These are phyloP conservation scores for Perca flavescens DNA, from an alignment of 2,113 vertebrate genomes.

Conservation along the genomic window DNA sequence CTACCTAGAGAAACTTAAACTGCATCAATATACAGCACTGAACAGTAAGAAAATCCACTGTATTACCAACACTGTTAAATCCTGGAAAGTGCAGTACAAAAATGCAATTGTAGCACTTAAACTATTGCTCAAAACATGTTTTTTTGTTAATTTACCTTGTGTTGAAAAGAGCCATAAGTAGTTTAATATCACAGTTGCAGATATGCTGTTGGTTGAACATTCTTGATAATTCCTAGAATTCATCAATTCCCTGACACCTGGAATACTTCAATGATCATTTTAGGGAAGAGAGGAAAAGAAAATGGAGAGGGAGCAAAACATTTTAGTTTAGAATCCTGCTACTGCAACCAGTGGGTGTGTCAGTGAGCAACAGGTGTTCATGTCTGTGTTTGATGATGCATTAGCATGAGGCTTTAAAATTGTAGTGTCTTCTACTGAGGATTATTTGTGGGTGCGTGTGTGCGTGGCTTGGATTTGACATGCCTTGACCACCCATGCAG, in stretches of 20 bases:
- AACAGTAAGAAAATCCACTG: neutral
- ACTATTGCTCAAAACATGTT: neutral
- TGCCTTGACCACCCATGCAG: no score
- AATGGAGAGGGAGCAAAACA: neutral
- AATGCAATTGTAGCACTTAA: neutral
- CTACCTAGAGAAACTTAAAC: neutral
- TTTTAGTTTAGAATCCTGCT: no score
- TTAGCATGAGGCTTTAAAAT: neutral
- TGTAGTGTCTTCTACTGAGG: slow-evolving; percentile 8
- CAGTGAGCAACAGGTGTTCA: slow-evolving; percentile 3
- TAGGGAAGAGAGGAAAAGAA: neutral
- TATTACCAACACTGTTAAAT: neutral
- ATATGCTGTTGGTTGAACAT: neutral
- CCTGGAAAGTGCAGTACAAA: neutral
- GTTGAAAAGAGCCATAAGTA: neutral
- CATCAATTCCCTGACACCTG: neutral
- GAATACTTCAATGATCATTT: neutral
- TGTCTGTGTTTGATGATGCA: slow-evolving; percentile 1
- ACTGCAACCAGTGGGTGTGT: neutral
- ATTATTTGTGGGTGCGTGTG: slow-evolving; percentile 5
- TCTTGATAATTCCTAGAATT: neutral
- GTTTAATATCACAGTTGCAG: neutral
- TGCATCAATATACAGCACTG: neutral
- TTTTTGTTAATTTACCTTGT: neutral
- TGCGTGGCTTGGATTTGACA: no score